Base-by-base conservation (phyloP, 1,140 invertebrate genomes). In the Chelonus insularis region DNA sequence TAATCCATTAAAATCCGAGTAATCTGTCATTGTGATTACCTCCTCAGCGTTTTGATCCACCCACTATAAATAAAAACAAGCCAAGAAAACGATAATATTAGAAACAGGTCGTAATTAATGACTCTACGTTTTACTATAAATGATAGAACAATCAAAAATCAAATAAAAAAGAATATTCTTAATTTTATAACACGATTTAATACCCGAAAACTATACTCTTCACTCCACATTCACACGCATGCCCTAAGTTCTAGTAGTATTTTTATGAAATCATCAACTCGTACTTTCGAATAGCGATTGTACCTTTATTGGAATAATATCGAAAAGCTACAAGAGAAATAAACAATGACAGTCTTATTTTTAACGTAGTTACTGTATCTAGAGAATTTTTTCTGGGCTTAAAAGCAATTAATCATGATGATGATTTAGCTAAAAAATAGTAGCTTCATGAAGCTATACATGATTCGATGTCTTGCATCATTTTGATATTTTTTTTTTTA, bases 11-110 rank as follows among this genome's bases (percentile, higher is more conserved):
- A 63, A 65, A 60, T 69, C 66, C 66, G 50, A 62, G 63, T 59
- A 64, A 68, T 69, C 68, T 73, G 69, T 65, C 58, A 64, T 57
- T 63, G 59, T 50, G 69, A 71, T 85, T 86, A 86, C 85, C 85
- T 86, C 85, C 70, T 86, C 85, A 72, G 83, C 83, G 78, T 83
- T 85, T 78, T 84, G 81, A 81, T 85, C 85, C 75, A 86, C 85
- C 85, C 85, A 86, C 85, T 86, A 84, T 72, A 73, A 73, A 84
- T 68, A 63, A 77, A 81, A 77, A 74, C 74, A 81, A 60, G 7
- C 65, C 68, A 72, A 73, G 64, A 76, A 73, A 71, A 72, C 56
- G 75, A 63, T 69, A 60, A 68, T 9, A 65, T 61, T 60, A 56
- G 60, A 67, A 54, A 56, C 65, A 57, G 59, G 37, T 59, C n/a